A percentile compares a stretch with the other conserved stretches of the same genome.
These are phyloP conservation scores for Trididemnum nubilum DNA, from an alignment of 23 tunicate genomes.

Conservation along the genomic window DNA sequence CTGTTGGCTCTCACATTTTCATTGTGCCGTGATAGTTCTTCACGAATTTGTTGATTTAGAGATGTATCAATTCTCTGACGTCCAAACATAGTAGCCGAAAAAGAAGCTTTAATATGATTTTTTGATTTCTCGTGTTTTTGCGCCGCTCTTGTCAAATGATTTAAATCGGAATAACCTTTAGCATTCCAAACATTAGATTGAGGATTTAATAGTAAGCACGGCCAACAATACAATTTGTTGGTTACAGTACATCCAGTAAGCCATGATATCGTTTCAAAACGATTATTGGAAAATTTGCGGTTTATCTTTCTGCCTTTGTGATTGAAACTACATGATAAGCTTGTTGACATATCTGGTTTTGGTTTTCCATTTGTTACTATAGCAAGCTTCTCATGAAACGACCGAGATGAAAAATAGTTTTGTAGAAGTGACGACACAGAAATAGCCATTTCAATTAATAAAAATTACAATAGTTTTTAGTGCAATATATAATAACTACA, in stretches of 20 bases:
- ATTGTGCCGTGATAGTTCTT: neutral
- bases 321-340: neutral
- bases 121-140: conserved; percentile 5
- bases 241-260: neutral
- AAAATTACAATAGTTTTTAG: too few relatives aligned
- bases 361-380: conserved; percentile 2
- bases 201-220: neutral
- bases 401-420: neutral
- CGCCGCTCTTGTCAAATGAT: neutral
- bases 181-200: neutral
- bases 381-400: neutral
- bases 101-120: neutral
- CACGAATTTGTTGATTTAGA: neutral
- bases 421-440: neutral
- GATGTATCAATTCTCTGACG: neutral
- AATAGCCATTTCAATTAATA: neutral
- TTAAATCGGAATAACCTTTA: neutral
- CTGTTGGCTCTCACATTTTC: conserved; percentile 12
- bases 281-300: neutral
- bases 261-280: neutral
- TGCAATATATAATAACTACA: too few relatives aligned
- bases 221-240: conserved; percentile 12
- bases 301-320: neutral
- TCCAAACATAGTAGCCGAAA: neutral
- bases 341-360: conserved; percentile 1